A percentile compares a stretch with the other conserved stretches of the same genome.
phyloP scores from a whole-genome alignment of 2,113 vertebrate genomes.

The Xiphophorus maculatus region DNA sequence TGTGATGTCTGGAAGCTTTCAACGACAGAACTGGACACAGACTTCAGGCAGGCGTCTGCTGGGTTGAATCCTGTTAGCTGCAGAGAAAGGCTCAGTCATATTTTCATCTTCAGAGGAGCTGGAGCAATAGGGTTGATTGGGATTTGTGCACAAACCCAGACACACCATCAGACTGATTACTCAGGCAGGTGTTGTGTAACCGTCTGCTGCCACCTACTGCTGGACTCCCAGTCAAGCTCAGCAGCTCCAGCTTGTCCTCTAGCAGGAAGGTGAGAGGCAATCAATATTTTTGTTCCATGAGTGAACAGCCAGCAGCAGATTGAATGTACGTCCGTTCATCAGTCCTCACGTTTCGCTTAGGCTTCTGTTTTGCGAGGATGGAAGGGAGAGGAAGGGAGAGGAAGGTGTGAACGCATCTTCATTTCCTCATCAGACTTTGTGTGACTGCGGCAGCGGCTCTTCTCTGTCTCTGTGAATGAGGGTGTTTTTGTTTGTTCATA shows the following conservation, averaged over 20 bases:
- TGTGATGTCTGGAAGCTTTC: slow-evolving; percentile 16
- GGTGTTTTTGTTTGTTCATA: slow-evolving; percentile 42
- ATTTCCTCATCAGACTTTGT: slow-evolving; percentile 3
- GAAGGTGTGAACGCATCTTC: slow-evolving; percentile 1
- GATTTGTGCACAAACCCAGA: slow-evolving; percentile 16
- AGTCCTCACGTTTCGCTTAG: slow-evolving; percentile 52
- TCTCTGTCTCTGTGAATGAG: slow-evolving; percentile 26
- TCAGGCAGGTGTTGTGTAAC: slow-evolving; percentile 59
- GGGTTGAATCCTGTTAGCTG: slow-evolving; percentile 1
- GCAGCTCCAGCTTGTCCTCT: slow-evolving; percentile 29
- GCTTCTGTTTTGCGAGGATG: slow-evolving; percentile 22
- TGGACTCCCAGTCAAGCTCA: slow-evolving; percentile 38
- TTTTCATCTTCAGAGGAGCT: not conserved
- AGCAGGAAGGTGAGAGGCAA: slow-evolving; percentile 60
- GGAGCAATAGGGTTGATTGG: slow-evolving; percentile 2
- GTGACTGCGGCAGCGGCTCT: not conserved
- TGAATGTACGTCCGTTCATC: slow-evolving; percentile 28
- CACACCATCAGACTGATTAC: slow-evolving; percentile 18
- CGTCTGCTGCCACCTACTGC: slow-evolving; percentile 79
- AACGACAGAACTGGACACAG: slow-evolving; percentile 14
- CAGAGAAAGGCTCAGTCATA: not conserved
- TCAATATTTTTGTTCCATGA: slow-evolving; percentile 64
- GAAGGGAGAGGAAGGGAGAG: slow-evolving; percentile 13
- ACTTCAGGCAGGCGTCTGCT: not conserved
- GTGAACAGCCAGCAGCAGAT: slow-evolving; percentile 36